These are phyloP conservation scores for Macrobrachium nipponense DNA, from an alignment of 1,140 invertebrate genomes.

Conservation along the genomic window DNA sequence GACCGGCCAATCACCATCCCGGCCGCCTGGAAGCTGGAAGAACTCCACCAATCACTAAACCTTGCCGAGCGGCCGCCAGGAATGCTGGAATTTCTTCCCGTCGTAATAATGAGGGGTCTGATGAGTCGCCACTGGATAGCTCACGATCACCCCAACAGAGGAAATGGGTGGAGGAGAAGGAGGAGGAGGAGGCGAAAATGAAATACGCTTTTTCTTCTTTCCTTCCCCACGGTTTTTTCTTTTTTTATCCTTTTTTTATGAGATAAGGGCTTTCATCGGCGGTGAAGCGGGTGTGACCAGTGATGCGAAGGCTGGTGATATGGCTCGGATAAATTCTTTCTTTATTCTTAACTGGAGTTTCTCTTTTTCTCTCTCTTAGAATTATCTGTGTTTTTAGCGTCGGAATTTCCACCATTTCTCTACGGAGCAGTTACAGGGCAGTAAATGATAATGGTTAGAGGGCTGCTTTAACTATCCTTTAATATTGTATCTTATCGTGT, in stretches of 20 bases:
- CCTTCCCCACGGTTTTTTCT: slow-evolving; percentile 7
- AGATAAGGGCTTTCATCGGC: slow-evolving; percentile 60
- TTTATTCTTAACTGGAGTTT: slow-evolving; percentile 57
- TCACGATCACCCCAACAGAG: slow-evolving; percentile 41
- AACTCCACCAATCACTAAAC: slow-evolving; percentile 43
- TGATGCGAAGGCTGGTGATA: slow-evolving; percentile 59
- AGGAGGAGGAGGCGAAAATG: slow-evolving; percentile 40
- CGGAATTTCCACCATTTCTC: not conserved
- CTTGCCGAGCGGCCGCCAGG: slow-evolving; percentile 39
- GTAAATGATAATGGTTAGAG: no score
- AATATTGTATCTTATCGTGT: no score
- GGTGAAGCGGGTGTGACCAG: slow-evolving; percentile 55
- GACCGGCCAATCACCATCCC: slow-evolving; percentile 49
- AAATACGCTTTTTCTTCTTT: slow-evolving; percentile 44
- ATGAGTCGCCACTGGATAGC: slow-evolving; percentile 60
- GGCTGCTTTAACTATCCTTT: no score
- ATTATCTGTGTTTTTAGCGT: not conserved
- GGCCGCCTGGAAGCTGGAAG: slow-evolving; percentile 48
- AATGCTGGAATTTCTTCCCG: slow-evolving; percentile 53
- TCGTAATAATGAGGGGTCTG: slow-evolving; percentile 59
- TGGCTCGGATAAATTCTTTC: slow-evolving; percentile 58
- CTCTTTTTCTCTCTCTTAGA: not conserved
- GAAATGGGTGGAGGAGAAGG: slow-evolving; percentile 43
- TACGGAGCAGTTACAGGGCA: no score
- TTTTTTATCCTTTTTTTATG: slow-evolving; percentile 22